Evolutionary conservation across 2,113 vertebrate species (phyloP).

Genomic region (Opisthocomus hoazin): DNA sequence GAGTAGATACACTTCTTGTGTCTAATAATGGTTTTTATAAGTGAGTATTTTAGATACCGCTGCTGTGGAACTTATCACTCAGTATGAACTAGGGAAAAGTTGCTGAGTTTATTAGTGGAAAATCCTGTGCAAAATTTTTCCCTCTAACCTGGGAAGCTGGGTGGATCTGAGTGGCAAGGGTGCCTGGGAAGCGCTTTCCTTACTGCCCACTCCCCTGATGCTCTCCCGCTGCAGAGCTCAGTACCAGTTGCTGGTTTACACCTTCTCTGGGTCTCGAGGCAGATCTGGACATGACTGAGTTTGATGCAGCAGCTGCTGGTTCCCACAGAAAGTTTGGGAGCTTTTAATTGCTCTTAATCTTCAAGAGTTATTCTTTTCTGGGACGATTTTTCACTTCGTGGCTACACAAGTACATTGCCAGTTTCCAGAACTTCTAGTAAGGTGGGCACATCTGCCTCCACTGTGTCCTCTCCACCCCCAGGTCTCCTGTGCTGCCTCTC

Average conservation of each 20-base stretch:
- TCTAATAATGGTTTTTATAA: neutral
- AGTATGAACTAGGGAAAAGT: neutral
- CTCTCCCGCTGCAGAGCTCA: accelerated
- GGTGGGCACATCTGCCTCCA: too few species aligned
- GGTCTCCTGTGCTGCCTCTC: neutral
- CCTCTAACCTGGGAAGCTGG: neutral
- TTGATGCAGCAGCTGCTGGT: neutral
- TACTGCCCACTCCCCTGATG: accelerated
- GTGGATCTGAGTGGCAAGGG: neutral
- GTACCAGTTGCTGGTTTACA: neutral
- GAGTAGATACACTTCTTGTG: neutral
- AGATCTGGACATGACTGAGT: neutral
- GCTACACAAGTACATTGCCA: neutral
- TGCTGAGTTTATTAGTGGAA: neutral
- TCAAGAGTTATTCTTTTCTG: neutral
- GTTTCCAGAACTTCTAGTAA: neutral
- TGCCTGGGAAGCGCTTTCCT: neutral
- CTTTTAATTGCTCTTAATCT: neutral
- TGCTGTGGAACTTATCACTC: neutral
- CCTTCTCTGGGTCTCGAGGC: neutral
- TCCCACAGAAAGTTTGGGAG: neutral
- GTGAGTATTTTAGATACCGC: neutral
- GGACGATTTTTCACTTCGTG: neutral
- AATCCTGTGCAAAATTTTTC: neutral
- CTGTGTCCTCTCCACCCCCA: neutral